Conservation (phyloP, 2,888 invertebrate genomes). For the Ptilodon capucinus region DNA sequence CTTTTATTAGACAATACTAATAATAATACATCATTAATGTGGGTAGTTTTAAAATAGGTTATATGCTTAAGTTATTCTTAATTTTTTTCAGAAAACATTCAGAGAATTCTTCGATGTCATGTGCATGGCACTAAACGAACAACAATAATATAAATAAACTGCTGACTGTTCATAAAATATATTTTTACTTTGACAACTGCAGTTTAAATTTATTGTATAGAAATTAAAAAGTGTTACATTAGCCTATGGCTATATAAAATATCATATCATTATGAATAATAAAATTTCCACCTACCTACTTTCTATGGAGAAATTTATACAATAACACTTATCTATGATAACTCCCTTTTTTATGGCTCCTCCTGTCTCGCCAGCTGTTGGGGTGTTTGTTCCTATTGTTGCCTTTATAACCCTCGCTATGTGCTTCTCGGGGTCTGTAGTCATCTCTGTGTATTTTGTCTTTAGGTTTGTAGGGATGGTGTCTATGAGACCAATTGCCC, state of each 20-base stretch:
- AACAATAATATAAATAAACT: background rate
- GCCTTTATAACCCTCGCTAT: conserved; percentile 38
- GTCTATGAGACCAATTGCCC: conserved; percentile 75
- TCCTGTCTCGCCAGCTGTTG: conserved; percentile 55
- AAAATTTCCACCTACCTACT: too few species aligned
- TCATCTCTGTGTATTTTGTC: conserved; percentile 54
- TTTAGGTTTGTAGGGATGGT: conserved; percentile 65
- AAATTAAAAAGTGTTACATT: too few species aligned
- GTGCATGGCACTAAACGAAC: conserved; percentile 24
- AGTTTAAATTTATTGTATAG: background rate
- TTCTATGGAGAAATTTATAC: too few species aligned
- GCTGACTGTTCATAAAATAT: background rate
- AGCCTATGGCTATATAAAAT: too few species aligned
- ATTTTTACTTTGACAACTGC: background rate
- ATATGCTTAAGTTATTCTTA: background rate
- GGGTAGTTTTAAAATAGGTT: background rate
- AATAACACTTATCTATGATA: conserved; percentile 45
- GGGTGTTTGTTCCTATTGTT: conserved; percentile 41
- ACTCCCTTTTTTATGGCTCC: conserved; percentile 51
- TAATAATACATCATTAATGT: too few species aligned
- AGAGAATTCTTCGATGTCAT: conserved; percentile 45
- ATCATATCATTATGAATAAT: too few species aligned
- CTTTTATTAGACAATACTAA: too few species aligned
- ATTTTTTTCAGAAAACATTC: conserved; percentile 45
- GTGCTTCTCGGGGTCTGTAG: conserved; percentile 42